phyloP scores from a whole-genome alignment of 2,888 invertebrate genomes.

The Lochmaea capreae region DNA sequence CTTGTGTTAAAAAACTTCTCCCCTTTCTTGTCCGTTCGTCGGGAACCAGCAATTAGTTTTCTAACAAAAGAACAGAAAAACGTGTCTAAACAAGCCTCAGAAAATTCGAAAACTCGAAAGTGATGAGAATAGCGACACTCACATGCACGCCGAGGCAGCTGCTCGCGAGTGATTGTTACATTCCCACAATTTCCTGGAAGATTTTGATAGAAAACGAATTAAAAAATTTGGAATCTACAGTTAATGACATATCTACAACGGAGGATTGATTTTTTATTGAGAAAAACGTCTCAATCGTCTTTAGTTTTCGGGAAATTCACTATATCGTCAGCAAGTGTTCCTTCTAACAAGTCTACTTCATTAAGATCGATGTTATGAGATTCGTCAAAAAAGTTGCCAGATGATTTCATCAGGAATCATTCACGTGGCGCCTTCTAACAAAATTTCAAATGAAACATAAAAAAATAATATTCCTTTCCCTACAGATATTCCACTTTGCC shows the following conservation, averaged over 20 bases:
- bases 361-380: no score
- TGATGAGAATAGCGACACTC: slow-evolving; percentile 9
- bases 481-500: no score
- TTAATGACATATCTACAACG: background rate
- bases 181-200: background rate
- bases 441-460: no score
- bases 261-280: background rate
- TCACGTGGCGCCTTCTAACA: no score
- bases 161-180: background rate
- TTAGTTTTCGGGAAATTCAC: no score
- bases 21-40: slow-evolving; percentile 16
- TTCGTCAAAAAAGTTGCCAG: no score
- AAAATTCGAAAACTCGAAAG: slow-evolving; percentile 15
- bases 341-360: no score
- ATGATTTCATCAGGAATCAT: no score
- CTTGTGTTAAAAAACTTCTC: background rate
- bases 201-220: slow-evolving; percentile 34
- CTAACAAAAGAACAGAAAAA: slow-evolving; percentile 27
- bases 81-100: slow-evolving; percentile 17
- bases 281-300: background rate
- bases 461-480: no score
- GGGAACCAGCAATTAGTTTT: slow-evolving; percentile 31
- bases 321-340: no score
- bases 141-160: background rate
- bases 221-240: slow-evolving; percentile 9